phyloP scores from a whole-genome alignment of 2,113 vertebrate genomes.

The Girardinichthys multiradiatus region DNA sequence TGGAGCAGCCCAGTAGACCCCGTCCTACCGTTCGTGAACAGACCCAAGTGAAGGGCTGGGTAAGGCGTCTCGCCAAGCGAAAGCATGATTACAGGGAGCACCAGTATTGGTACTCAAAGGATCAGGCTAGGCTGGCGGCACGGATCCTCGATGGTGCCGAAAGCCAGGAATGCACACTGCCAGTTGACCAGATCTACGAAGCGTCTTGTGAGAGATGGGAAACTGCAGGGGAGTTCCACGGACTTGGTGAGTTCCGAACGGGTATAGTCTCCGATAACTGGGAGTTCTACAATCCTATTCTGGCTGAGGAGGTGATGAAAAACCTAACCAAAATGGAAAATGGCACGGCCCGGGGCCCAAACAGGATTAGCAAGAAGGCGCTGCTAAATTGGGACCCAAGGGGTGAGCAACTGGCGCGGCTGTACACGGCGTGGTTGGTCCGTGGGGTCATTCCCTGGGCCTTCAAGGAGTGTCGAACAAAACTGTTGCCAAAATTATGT shows the following conservation, averaged over 20 bases:
- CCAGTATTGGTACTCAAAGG: background rate
- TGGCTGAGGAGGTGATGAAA: background rate
- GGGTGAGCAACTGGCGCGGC: no score
- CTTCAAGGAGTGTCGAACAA: no score
- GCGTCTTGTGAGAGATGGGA: background rate
- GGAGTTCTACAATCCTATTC: background rate
- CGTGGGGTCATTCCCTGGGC: no score
- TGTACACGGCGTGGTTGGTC: no score
- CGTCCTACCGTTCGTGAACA: background rate
- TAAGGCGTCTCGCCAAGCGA: background rate
- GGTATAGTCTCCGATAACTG: background rate
- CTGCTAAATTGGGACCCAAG: no score
- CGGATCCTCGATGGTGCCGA: background rate
- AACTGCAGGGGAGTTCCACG: background rate
- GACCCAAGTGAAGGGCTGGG: background rate
- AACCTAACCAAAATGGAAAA: slow-evolving; percentile 1
- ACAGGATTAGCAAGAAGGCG: no score
- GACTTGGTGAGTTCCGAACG: background rate
- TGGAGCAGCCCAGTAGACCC: background rate
- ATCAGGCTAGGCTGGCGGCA: background rate
- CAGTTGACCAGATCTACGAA: background rate
- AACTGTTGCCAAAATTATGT: no score
- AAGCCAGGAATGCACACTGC: background rate
- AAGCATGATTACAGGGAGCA: background rate
- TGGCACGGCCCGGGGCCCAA: no score